Conservation (phyloP, 2,888 invertebrate species). For the Drosophila mimica region DNA sequence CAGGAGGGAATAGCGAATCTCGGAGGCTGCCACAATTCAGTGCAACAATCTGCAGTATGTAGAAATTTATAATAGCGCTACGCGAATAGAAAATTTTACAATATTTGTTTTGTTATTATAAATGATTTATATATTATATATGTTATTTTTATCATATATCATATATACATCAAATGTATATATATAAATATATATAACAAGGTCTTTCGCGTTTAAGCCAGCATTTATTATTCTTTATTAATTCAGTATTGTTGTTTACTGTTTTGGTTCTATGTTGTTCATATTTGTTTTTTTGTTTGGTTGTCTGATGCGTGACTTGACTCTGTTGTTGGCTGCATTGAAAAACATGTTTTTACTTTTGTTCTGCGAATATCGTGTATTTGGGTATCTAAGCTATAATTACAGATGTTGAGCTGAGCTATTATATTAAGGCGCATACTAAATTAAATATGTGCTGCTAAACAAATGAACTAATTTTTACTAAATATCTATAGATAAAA, state of each 20-base stretch:
- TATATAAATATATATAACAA: not conserved
- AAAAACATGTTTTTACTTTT: slow-evolving; percentile 43
- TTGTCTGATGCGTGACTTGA: slow-evolving; percentile 17
- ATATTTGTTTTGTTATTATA: not conserved
- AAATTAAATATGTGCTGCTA: not conserved
- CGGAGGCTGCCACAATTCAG: slow-evolving; percentile 5
- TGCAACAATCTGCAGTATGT: slow-evolving; percentile 5
- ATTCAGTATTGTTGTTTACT: not conserved
- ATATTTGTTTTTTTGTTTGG: slow-evolving; percentile 10
- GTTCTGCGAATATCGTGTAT: not conserved
- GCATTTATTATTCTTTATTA: not conserved
- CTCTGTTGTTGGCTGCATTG: slow-evolving; percentile 43
- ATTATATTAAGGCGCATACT: slow-evolving; percentile 11
- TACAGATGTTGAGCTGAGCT: slow-evolving; percentile 11
- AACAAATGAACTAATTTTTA: not conserved
- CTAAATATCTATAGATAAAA: not conserved
- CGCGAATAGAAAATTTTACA: not conserved
- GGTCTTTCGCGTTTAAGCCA: not conserved
- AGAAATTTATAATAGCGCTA: not conserved
- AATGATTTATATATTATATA: not conserved
- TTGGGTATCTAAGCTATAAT: not conserved
- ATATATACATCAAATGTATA: not conserved
- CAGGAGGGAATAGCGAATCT: slow-evolving; percentile 4
- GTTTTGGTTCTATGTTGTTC: slow-evolving; percentile 1
- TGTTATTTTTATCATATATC: no score